These are phyloP conservation scores for Keiferia lycopersicella DNA, from an alignment of 2,888 invertebrate genomes.

Conservation along the genomic window DNA sequence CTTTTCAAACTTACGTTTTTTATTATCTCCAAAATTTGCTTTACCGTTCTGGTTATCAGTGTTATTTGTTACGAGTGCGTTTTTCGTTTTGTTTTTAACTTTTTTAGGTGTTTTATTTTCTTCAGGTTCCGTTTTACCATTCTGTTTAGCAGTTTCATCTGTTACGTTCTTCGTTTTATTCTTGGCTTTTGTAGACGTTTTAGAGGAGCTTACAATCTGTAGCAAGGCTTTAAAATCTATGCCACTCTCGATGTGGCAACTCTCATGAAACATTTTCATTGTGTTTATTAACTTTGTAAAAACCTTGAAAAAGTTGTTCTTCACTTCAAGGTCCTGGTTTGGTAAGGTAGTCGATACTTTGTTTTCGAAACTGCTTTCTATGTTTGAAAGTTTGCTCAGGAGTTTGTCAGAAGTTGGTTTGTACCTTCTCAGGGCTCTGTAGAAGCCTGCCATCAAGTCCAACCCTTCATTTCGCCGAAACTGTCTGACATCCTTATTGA, in stretches of 20 bases:
- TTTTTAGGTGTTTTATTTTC: constrained; percentile 50
- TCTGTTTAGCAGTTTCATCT: constrained; percentile 41
- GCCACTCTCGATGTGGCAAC: constrained; percentile 55
- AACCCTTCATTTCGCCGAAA: constrained; percentile 85
- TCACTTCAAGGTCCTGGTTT: constrained; percentile 63
- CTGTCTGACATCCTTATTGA: constrained; percentile 81
- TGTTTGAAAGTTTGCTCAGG: constrained; percentile 55
- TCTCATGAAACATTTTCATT: constrained; percentile 73
- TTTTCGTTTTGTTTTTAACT: constrained; percentile 44
- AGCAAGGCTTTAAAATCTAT: constrained; percentile 58
- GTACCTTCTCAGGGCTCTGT: constrained; percentile 79
- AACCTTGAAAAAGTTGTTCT: constrained; percentile 80
- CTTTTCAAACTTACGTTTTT: constrained; percentile 59
- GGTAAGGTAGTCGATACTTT: constrained; percentile 64
- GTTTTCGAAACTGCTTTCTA: constrained; percentile 73
- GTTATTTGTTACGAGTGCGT: constrained; percentile 34
- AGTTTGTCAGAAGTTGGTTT: constrained; percentile 60
- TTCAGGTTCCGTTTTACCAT: constrained; percentile 34
- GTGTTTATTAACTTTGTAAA: constrained; percentile 78
- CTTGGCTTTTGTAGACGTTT: constrained; percentile 50
- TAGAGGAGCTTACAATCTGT: constrained; percentile 53
- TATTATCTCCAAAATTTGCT: constrained; percentile 42
- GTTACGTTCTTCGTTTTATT: constrained; percentile 38
- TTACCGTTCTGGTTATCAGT: constrained; percentile 40
- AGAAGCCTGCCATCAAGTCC: constrained; percentile 84